These are phyloP conservation scores for Hanleya hanleyi DNA, from an alignment of 2,888 invertebrate genomes.

Conservation along the genomic window DNA sequence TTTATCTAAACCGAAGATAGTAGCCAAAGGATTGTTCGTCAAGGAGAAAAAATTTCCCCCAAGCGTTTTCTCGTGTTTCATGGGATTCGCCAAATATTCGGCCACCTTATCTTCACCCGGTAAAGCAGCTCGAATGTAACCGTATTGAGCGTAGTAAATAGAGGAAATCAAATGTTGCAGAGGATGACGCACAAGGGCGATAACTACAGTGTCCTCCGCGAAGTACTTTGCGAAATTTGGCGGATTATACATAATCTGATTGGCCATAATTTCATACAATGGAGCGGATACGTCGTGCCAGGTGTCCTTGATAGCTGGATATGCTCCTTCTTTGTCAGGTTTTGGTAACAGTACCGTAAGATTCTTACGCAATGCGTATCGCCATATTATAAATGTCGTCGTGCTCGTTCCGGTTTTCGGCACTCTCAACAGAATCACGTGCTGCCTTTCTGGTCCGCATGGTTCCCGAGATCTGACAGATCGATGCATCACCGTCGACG, in stretches of 20 bases:
- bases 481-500: no score
- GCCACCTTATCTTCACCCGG: not conserved
- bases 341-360: not conserved
- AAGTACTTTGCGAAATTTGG: not conserved
- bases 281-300: not conserved
- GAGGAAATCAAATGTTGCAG: not conserved
- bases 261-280: not conserved
- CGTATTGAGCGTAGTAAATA: not conserved
- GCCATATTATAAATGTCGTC: not conserved
- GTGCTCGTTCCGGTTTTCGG: not conserved
- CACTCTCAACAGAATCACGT: not conserved
- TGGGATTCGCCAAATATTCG: not conserved
- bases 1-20: not conserved
- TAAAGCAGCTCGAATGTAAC: not conserved
- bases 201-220: not conserved
- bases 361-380: not conserved
- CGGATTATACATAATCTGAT: not conserved
- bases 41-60: not conserved
- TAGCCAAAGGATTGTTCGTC: not conserved
- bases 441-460: no score
- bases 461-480: no score
- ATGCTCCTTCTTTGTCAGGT: not conserved
- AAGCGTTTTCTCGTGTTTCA: not conserved
- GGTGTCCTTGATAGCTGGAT: not conserved
- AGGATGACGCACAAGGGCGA: not conserved